Evolutionary conservation across 2,797 vertebrate genomes (phyloP), one percentile per base, ranked within the genome.

Genomic region (Chaetophractus vellerosus): DNA sequence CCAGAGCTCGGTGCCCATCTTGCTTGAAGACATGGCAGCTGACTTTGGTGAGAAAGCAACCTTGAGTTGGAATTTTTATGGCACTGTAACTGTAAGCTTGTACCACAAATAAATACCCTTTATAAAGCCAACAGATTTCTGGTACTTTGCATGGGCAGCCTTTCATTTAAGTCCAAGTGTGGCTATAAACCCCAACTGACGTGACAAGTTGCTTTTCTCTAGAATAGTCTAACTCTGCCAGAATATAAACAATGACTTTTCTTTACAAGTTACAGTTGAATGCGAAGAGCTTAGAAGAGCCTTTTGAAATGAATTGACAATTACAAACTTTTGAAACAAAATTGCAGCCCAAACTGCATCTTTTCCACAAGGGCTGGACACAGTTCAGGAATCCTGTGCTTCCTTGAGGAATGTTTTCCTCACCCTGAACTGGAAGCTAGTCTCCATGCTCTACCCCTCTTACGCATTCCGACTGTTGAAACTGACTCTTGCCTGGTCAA

Each of bases 281-380:
- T 68, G 12, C 79, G 63, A 81, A 88, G 78, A 74, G 52, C 68
- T 71, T 93, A 91, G 38, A 80, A 90, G 18, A 74, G 78, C 38
- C 48, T 59, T 86, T 64, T 55, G 80, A 33, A 31, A 38, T 10
- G 71, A n/a, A 85, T 36, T 76, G 94, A 88, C 88, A 93, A 84
- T 23, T 28, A 18, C 28, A 2, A 76, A 75, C 90, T 61, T 96
- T 98, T 97, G 97, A 98, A 98, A 96, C 96, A 95, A 97, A 98
- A 92, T 64, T 86, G 89, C 80, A 89, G 97, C 96, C 98, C 92
- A 84, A 96, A 96, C 93, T 88, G 92, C 96, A 94, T 97, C 97
- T 98, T 97, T 98, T 97, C 97, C 96, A 97, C 97, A 96, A 95
- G 94, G 88, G 66, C 96, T 98, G 97, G 96, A 96, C 94, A 33